These are phyloP conservation scores for Eristalis tenax DNA, from an alignment of 2,888 invertebrate genomes.

Conservation along the genomic window DNA sequence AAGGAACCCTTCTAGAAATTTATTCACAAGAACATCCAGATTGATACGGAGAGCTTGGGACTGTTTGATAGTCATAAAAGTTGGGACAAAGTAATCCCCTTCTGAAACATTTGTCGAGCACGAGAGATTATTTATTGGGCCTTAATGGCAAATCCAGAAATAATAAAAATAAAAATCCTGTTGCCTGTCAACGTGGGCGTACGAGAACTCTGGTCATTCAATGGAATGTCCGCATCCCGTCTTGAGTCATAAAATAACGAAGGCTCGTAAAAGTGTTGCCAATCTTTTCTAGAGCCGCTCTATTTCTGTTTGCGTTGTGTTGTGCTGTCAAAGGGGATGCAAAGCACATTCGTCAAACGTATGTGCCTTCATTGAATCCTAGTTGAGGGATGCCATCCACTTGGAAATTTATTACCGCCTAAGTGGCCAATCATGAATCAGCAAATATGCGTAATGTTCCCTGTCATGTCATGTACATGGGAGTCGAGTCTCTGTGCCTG, in stretches of 20 bases:
- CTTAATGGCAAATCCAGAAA: slow-evolving; percentile 65
- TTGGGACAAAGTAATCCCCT: slow-evolving; percentile 51
- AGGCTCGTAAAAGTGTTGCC: slow-evolving; percentile 61
- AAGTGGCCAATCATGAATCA: slow-evolving; percentile 72
- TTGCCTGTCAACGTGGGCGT: slow-evolving; percentile 52
- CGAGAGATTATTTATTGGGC: slow-evolving; percentile 69
- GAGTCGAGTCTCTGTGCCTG: slow-evolving; percentile 26
- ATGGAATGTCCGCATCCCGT: slow-evolving; percentile 38
- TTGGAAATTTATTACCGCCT: slow-evolving; percentile 68
- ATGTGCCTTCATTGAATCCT: slow-evolving; percentile 58
- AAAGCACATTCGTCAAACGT: slow-evolving; percentile 59
- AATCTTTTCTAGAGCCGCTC: slow-evolving; percentile 23
- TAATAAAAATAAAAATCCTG: slow-evolving; percentile 69
- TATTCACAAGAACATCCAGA: slow-evolving; percentile 59
- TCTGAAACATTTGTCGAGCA: slow-evolving; percentile 64
- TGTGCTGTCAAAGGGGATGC: slow-evolving; percentile 51
- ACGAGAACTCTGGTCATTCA: slow-evolving; percentile 33
- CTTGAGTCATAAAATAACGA: slow-evolving; percentile 61
- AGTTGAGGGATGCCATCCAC: slow-evolving; percentile 68
- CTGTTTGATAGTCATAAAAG: slow-evolving; percentile 62
- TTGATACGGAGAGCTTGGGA: slow-evolving; percentile 45
- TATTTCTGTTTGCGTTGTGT: slow-evolving; percentile 16
- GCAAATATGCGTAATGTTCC: slow-evolving; percentile 69
- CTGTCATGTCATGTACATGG: slow-evolving; percentile 60
- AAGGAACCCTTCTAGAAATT: slow-evolving; percentile 48